A percentile compares a stretch with the other conserved stretches of the same genome.
Conservation (phyloP, 2,113 vertebrate genomes). For the Pachycephala philippinensis region DNA sequence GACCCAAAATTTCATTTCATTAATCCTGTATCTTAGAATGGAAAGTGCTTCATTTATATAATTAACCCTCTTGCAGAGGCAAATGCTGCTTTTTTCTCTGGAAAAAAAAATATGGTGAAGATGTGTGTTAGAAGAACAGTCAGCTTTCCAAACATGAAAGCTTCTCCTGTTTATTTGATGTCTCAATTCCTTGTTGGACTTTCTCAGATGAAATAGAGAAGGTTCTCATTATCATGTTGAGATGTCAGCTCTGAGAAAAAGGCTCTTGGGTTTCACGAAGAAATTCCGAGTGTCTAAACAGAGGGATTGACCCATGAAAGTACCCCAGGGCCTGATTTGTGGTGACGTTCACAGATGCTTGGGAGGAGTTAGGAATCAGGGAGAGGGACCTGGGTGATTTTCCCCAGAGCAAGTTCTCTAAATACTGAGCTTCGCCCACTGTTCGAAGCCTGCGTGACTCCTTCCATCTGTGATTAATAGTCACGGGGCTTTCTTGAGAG, state of each 20-base stretch:
- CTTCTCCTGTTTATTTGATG: background rate
- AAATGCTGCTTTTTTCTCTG: background rate
- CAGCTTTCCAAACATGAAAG: conserved; percentile 23
- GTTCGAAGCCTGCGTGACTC: background rate
- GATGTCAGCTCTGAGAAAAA: background rate
- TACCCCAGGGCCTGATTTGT: background rate
- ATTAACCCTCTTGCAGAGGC: conserved; percentile 3
- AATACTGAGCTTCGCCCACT: accelerated
- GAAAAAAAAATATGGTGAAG: background rate
- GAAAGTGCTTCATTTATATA: background rate
- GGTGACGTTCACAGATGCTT: background rate
- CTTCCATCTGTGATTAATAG: background rate
- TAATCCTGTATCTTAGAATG: background rate
- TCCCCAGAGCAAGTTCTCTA: background rate
- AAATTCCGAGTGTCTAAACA: background rate
- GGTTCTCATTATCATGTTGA: background rate
- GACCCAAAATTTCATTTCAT: background rate
- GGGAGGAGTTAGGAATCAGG: background rate
- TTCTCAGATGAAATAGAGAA: background rate
- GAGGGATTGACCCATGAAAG: background rate
- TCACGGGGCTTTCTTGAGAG: background rate
- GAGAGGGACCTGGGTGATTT: background rate
- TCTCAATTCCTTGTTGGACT: background rate
- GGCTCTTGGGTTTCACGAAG: background rate
- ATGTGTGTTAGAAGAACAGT: background rate